Evolutionary conservation across 2,888 invertebrate species (phyloP).

Genomic region (Plebejus argus): DNA sequence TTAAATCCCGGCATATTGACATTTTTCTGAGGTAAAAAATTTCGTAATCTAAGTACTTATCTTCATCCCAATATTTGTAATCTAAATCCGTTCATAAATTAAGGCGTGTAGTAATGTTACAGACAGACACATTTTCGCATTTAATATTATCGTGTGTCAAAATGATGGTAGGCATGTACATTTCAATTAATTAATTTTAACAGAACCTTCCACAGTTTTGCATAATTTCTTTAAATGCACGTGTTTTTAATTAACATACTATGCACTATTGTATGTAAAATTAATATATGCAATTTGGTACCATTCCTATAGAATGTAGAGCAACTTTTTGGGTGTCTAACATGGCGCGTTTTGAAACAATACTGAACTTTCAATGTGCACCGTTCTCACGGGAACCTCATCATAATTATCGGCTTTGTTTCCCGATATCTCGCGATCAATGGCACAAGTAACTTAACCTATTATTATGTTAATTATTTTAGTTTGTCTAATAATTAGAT

Average conservation of each 20-base stretch:
- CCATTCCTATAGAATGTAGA: neutral
- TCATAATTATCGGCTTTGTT: conserved; percentile 32
- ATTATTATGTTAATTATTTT: conserved; percentile 19
- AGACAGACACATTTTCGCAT: no score
- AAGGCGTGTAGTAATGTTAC: no score
- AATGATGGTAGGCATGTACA: no score
- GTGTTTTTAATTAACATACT: no score
- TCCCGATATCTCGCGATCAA: conserved; percentile 26
- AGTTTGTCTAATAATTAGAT: neutral
- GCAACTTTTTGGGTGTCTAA: neutral
- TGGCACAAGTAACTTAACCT: conserved; percentile 18
- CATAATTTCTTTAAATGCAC: no score
- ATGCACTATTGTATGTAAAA: neutral
- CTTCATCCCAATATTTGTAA: no score
- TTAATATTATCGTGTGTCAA: no score
- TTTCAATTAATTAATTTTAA: neutral
- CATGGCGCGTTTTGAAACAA: conserved; percentile 34
- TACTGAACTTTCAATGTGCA: conserved; percentile 35
- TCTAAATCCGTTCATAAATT: no score
- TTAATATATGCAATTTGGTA: neutral
- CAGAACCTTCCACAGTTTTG: neutral
- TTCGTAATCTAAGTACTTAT: no score
- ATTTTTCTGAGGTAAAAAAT: no score
- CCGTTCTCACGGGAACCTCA: conserved; percentile 36
- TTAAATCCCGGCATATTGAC: no score